Evolutionary conservation across 1,140 invertebrate species (phyloP).

Genomic region (Drosophila nannoptera): DNA sequence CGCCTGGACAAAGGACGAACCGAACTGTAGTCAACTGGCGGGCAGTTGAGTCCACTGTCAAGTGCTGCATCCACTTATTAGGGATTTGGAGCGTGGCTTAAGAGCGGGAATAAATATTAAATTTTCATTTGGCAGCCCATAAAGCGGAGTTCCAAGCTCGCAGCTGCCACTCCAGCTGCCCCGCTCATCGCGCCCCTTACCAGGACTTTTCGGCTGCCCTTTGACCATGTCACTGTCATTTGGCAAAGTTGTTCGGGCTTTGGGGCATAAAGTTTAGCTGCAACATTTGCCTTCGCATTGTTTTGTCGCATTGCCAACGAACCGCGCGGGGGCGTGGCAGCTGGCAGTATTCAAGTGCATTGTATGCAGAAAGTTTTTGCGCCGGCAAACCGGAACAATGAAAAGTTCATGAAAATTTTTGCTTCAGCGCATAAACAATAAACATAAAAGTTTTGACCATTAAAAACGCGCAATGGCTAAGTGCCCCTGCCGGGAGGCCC

Average conservation of each 20-base stretch:
- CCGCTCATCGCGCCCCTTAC: conserved; percentile 5
- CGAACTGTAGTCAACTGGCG: conserved; percentile 20
- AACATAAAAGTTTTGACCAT: conserved; percentile 77
- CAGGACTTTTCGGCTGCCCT: conserved; percentile 2
- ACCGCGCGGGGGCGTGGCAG: not conserved
- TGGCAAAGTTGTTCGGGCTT: conserved; percentile 68
- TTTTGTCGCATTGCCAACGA: conserved; percentile 41
- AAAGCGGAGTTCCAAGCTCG: conserved; percentile 44
- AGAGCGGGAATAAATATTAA: conserved; percentile 16
- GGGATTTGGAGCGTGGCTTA: not conserved
- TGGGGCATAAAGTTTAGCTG: conserved; percentile 74
- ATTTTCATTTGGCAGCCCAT: conserved; percentile 51
- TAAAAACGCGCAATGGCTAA: conserved; percentile 65
- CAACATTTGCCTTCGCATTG: conserved; percentile 71
- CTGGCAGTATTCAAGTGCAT: conserved; percentile 71
- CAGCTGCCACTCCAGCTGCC: conserved; percentile 9
- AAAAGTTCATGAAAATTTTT: conserved; percentile 78
- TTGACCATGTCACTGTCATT: conserved; percentile 60
- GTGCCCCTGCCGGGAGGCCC: conserved; percentile 45
- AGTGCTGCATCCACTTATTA: not conserved
- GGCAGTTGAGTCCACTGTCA: conserved; percentile 13
- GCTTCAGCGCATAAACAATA: conserved; percentile 76
- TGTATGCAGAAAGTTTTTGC: conserved; percentile 71
- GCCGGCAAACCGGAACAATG: conserved; percentile 74
- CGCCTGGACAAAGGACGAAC: conserved; percentile 17